Evolutionary conservation across 2,113 vertebrate species (phyloP).

Genomic region (Halcyon senegalensis): DNA sequence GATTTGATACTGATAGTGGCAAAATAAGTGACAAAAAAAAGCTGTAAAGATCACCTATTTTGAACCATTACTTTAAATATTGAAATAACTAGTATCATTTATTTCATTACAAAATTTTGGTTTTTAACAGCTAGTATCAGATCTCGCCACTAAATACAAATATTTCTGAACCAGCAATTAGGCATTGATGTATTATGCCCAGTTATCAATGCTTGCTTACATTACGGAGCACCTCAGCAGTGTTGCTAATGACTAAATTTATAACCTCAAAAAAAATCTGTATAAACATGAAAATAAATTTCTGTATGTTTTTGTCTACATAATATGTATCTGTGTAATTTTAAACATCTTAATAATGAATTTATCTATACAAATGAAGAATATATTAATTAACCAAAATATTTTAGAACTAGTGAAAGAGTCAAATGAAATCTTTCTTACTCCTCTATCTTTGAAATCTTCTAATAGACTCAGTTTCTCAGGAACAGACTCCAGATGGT

Average conservation of each 20-base stretch:
- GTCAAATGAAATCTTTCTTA: slow-evolving; percentile 73
- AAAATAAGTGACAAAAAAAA: background rate
- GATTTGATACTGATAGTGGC: background rate
- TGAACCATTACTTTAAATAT: background rate
- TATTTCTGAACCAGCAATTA: background rate
- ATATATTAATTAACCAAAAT: slow-evolving; percentile 12
- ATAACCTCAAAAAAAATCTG: background rate
- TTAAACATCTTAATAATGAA: background rate
- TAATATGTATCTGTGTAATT: background rate
- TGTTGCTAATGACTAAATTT: background rate
- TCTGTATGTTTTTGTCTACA: background rate
- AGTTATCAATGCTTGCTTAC: background rate
- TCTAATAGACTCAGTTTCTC: slow-evolving; percentile 88
- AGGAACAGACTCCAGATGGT: slow-evolving; percentile 91
- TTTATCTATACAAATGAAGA: background rate
- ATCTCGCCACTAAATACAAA: background rate
- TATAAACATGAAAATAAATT: background rate
- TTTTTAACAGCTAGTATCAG: background rate
- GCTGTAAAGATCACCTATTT: background rate
- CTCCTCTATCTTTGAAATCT: slow-evolving; percentile 84
- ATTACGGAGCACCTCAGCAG: background rate
- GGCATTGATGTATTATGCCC: background rate
- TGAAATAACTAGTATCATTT: background rate
- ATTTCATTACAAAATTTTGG: background rate
- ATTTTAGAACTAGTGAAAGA: slow-evolving; percentile 52